A percentile compares a stretch with the other conserved stretches of the same genome.
Evolutionary conservation across 1,140 invertebrate genomes (phyloP).

Genomic region (Macrosteles quadrilineatus): DNA sequence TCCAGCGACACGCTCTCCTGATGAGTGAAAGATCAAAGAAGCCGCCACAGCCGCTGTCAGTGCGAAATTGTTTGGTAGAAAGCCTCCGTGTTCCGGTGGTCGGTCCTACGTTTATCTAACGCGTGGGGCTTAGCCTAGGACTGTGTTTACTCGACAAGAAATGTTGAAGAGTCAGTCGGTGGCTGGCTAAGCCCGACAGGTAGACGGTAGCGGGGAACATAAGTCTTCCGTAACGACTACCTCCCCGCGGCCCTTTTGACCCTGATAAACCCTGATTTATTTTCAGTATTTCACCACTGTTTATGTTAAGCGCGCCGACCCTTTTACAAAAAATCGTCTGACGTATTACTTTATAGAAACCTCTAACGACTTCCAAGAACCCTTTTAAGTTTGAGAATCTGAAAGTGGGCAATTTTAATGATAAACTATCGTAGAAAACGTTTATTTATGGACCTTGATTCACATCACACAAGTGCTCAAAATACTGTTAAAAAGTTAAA

Average conservation of each 20-base stretch:
- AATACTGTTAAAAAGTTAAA: no score
- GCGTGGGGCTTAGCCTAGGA: constrained; percentile 10
- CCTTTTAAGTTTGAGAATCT: no score
- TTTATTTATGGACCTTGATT: no score
- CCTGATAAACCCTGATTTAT: constrained; percentile 11
- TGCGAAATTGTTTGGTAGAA: constrained; percentile 26
- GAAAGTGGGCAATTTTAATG: no score
- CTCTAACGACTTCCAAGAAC: background rate
- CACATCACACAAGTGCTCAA: no score
- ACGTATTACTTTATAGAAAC: constrained; percentile 3
- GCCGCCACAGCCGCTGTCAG: constrained; percentile 15
- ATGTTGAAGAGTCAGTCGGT: background rate
- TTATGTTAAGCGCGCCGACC: constrained; percentile 5
- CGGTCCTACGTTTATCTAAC: constrained; percentile 17
- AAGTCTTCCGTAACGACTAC: background rate
- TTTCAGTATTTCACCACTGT: background rate
- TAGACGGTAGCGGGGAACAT: background rate
- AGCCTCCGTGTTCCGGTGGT: constrained; percentile 3
- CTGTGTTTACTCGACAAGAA: background rate
- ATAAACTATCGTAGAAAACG: no score
- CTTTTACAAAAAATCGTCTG: constrained; percentile 1
- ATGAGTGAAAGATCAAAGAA: constrained; percentile 20
- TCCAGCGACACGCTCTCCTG: constrained; percentile 11
- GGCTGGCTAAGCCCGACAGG: background rate
- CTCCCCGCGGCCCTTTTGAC: background rate